These are phyloP conservation scores for Andrena cerasifolii DNA, from an alignment of 1,140 invertebrate species.

Conservation along the genomic window DNA sequence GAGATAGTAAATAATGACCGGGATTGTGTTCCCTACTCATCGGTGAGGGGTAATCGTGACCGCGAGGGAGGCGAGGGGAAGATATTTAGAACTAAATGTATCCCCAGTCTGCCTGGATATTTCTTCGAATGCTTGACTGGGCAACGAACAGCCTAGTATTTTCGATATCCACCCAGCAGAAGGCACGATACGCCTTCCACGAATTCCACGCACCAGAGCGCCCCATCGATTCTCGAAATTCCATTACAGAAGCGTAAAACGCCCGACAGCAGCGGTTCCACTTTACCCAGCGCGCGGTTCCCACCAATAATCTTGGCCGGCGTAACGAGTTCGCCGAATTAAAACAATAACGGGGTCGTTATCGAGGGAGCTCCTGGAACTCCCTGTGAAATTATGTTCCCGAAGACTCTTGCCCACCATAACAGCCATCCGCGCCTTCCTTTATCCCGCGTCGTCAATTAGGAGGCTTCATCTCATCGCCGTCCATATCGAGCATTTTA, in stretches of 20 bases:
- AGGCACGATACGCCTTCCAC: neutral
- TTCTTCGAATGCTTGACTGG: too few species aligned
- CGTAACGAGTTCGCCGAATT: neutral
- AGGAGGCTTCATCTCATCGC: too few species aligned
- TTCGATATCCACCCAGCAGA: neutral
- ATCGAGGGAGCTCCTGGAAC: slow-evolving; percentile 1
- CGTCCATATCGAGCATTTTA: neutral
- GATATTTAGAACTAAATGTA: too few species aligned
- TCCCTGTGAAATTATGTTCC: slow-evolving; percentile 6
- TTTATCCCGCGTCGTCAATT: too few species aligned
- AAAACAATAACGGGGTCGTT: slow-evolving; percentile 16
- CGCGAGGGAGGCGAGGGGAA: too few species aligned
- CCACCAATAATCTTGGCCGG: slow-evolving; percentile 12
- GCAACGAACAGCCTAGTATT: too few species aligned
- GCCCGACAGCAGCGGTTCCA: neutral
- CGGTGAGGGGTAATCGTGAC: too few species aligned
- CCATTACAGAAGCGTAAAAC: slow-evolving; percentile 1
- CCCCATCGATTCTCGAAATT: neutral
- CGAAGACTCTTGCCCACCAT: too few species aligned
- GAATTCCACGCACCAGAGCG: neutral
- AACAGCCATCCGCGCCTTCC: too few species aligned
- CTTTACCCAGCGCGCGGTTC: neutral
- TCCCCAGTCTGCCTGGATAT: too few species aligned
- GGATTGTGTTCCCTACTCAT: too few species aligned
- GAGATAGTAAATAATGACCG: too few species aligned